Evolutionary conservation across 2,113 vertebrate genomes (phyloP), one percentile per base, ranked within the genome.

Genomic region (Canis aureus): DNA sequence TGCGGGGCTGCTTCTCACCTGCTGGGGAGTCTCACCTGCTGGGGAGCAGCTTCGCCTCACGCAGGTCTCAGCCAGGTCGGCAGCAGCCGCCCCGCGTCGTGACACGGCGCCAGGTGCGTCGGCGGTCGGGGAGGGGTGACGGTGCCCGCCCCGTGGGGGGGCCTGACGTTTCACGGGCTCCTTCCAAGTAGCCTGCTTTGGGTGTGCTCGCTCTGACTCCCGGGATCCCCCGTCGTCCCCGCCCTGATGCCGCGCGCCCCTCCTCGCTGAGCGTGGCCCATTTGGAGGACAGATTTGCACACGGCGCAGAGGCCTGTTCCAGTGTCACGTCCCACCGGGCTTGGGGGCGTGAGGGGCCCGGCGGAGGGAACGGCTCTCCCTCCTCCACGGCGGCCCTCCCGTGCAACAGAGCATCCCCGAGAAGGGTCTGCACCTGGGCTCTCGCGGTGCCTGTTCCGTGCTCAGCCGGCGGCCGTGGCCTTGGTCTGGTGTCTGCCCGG

Each of bases 71-170:
- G 49, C 59, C 64, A 23, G 35, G 64, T 43, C 43, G 64, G 1
- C 22, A 55, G 78, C 79, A 43, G 19, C 57, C 5, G 5, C 11
- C 43, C 38, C 35, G 10, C 27, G 5, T 0, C 0, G 13, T 6
- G 83, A 67, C 71, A 13, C 49, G 3, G 8, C 0, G 11, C 60
- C 19, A 13, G 49, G 57, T 10, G 23, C 55, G 10, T 32, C 8
- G 17, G 53, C 9, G 35, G 23, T 88, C 35, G 7, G 29, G 53
- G 53, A 71, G 53, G 10, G 6, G 23, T 38, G 53, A 29, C 3
- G 0, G n/a, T 51, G 71, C 25, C 94, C 6, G 0, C 79, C 79
- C 1, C 4, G 0, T 0, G 1, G 2, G 0, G 1, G 0, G 3
- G 59, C n/a, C n/a, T 9, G 12, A 4, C 5, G 8, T 19, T 1